phyloP scores from a whole-genome alignment of 2,797 vertebrate species.

The Phataginus tetradactyla region DNA sequence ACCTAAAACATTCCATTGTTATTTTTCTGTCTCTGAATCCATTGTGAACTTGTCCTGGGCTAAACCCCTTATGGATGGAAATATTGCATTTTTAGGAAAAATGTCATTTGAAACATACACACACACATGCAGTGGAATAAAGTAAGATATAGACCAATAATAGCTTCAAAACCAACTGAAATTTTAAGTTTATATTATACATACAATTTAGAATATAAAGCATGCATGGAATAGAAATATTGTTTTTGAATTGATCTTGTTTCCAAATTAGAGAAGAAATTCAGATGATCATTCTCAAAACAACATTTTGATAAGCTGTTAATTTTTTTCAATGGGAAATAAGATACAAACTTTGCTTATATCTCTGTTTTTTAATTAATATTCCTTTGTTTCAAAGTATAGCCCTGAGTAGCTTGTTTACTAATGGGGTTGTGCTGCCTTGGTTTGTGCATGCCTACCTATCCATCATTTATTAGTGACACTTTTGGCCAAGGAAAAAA shows the following conservation, averaged over 20 bases:
- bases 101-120: neutral
- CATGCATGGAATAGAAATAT: neutral
- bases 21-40: too few relatives aligned
- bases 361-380: neutral
- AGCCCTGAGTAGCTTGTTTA: neutral
- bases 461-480: neutral
- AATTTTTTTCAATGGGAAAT: neutral
- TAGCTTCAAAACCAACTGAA: neutral
- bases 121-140: neutral
- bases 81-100: neutral
- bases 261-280: neutral
- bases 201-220: neutral
- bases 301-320: neutral
- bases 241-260: neutral
- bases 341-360: neutral
- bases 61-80: neutral
- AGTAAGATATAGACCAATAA: neutral
- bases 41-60: too few relatives aligned
- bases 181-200: neutral
- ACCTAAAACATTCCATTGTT: too few relatives aligned
- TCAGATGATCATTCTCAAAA: neutral
- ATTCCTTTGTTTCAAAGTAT: neutral
- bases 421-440: neutral
- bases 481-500: neutral
- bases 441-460: rapidly evolving